Base-by-base conservation (phyloP, 2,888 invertebrate species). In the Parthenolecanium corni region DNA sequence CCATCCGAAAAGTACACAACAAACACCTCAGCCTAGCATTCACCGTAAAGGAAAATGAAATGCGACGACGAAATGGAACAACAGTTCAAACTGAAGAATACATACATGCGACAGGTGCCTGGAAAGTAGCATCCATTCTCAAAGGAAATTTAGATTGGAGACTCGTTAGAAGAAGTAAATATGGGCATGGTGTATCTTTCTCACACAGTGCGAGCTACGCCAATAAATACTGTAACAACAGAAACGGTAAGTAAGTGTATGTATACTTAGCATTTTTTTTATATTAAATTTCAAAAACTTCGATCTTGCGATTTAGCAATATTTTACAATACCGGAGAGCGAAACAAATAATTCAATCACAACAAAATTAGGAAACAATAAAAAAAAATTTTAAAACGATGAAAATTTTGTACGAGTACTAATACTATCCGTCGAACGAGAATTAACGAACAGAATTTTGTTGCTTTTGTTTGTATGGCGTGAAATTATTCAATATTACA, bases 151-250 rank as follows among this genome's bases (percentile, higher is more conserved):
- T 52, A 16, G 24, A 52, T 16, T 52, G 52, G 52, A 20, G 52
- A n/a, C 24, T 23, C 3, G 52, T 52, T 2, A 52, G 3, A 16
- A 23, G 52, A 52, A 11, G 23, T 12, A 52, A 52, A 52, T 52
- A 52, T 16, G 52, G 52, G 12, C 3, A 12, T 4, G 52, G 52
- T 2, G 52, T 52, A 52, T 52, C 52, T 6, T 52, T 52, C n/a
- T n/a, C 25, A 12, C 6, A 23, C n/a, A 24, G 23, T 14, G 23
- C 52, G 4, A 31, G 24, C 12, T 52, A 52, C 25, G 52, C 52
- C 12, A 52, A 52, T 52, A 24, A 14, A 52, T 52, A 52, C 52
- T 52, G 52, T 16, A 52, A 52, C 23, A 52, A 52, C n/a, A 24
- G 25, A 52, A 25, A 25, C 16, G 52, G 52, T 52, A 16, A 25